These are phyloP conservation scores for Hoplostethus mediterraneus DNA, from an alignment of 2,797 vertebrate species.

Conservation along the genomic window DNA sequence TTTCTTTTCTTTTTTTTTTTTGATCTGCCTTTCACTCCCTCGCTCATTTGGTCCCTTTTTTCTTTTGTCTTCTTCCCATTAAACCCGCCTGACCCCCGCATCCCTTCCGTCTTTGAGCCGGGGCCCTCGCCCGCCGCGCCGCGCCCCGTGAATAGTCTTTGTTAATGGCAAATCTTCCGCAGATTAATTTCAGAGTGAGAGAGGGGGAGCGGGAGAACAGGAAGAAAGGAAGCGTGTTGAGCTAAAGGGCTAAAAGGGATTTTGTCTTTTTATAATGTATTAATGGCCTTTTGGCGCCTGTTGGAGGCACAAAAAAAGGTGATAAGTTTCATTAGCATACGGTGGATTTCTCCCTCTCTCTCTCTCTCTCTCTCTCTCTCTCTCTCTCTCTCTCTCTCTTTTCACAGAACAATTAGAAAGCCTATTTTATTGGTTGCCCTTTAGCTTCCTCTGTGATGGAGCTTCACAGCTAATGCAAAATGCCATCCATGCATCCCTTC, in stretches of 20 bases:
- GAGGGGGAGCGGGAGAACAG: constrained; percentile 49
- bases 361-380: no score
- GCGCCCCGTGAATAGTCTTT: constrained; percentile 73
- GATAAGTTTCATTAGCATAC: constrained; percentile 83
- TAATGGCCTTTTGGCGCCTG: constrained; percentile 76
- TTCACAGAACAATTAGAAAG: constrained; percentile 67
- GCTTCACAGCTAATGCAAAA: constrained; percentile 55
- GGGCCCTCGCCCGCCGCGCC: constrained; percentile 57
- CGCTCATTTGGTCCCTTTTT: constrained; percentile 38
- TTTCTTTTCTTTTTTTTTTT: constrained; percentile 44
- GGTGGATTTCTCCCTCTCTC: constrained; percentile 58
- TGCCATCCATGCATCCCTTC: constrained; percentile 33
- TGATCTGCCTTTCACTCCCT: constrained; percentile 35
- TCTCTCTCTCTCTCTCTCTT: not conserved
- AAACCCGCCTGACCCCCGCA: constrained; percentile 47
- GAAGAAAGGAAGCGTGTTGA: constrained; percentile 65
- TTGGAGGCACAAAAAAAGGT: constrained; percentile 71
- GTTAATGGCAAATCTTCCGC: constrained; percentile 79
- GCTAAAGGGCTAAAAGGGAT: constrained; percentile 73
- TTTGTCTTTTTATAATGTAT: constrained; percentile 77
- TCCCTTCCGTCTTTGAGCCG: constrained; percentile 53
- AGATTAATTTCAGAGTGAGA: constrained; percentile 82
- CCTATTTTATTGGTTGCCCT: constrained; percentile 69
- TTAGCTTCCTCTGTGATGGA: constrained; percentile 62
- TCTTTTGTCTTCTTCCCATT: constrained; percentile 55